phyloP scores from a whole-genome alignment of 2,888 invertebrate genomes.

The Lypha dubia region DNA sequence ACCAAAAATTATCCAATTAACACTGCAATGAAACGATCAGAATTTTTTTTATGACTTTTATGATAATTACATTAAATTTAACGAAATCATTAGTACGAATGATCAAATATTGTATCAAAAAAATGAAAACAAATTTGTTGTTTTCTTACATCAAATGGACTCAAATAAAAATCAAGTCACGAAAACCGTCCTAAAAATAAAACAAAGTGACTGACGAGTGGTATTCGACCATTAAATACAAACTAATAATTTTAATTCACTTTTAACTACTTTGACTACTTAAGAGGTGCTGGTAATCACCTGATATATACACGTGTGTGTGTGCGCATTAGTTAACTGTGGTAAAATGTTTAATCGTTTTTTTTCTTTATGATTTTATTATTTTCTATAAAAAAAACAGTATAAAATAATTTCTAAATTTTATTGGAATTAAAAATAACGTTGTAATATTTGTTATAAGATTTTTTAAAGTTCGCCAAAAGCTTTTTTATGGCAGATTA shows the following conservation, averaged over 20 bases:
- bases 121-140: too few species aligned
- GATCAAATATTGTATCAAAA: background rate
- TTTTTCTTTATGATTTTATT: slow-evolving; percentile 29
- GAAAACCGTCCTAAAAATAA: slow-evolving; percentile 10
- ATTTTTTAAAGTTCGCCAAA: slow-evolving; percentile 58
- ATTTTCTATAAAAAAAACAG: background rate
- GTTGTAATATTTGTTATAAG: slow-evolving; percentile 29
- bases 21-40: slow-evolving; percentile 33
- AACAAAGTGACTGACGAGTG: background rate
- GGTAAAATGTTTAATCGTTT: slow-evolving; percentile 16
- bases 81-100: background rate
- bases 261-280: slow-evolving; percentile 24
- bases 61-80: slow-evolving; percentile 5
- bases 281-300: slow-evolving; percentile 21
- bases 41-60: slow-evolving; percentile 8
- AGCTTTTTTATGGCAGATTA: slow-evolving; percentile 58
- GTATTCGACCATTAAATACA: slow-evolving; percentile 1
- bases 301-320: background rate
- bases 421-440: slow-evolving; percentile 1
- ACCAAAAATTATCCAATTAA: slow-evolving; percentile 49
- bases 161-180: slow-evolving; percentile 50
- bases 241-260: slow-evolving; percentile 38
- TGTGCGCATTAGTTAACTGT: slow-evolving; percentile 18
- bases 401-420: slow-evolving; percentile 5
- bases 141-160: background rate